Conservation (phyloP, 2,113 vertebrate species). For the Mionectes macconnelli region DNA sequence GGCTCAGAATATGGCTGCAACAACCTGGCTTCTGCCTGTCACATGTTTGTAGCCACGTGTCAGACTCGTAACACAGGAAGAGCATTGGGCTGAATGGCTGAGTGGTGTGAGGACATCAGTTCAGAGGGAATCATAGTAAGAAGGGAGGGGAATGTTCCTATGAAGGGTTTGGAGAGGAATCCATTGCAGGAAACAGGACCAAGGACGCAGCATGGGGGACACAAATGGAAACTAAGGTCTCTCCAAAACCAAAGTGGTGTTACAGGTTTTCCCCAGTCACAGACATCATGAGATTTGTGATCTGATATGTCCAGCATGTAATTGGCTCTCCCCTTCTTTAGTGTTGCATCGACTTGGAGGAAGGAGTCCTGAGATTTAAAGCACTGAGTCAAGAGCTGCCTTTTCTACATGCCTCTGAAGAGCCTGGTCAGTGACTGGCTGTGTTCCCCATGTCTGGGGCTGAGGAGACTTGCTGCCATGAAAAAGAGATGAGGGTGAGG, state of each 20-base stretch:
- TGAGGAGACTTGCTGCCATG: background rate
- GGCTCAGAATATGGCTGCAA: background rate
- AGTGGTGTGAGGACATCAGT: background rate
- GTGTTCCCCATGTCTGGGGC: background rate
- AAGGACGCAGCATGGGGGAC: background rate
- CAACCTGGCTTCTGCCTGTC: background rate
- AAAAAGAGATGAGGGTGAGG: background rate
- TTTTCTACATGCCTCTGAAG: conserved; percentile 77
- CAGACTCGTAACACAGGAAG: background rate
- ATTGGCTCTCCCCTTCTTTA: conserved; percentile 38
- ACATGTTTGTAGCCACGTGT: background rate
- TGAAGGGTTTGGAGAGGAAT: background rate
- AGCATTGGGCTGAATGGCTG: background rate
- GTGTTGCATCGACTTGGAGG: conserved; percentile 89
- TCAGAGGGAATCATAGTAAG: background rate
- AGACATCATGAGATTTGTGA: background rate
- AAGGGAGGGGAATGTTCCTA: background rate
- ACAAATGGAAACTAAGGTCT: background rate
- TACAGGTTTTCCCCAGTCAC: background rate
- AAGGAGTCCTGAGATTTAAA: conserved; percentile 78
- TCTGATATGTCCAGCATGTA: background rate
- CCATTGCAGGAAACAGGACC: background rate
- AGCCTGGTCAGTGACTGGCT: conserved; percentile 60
- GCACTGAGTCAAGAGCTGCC: conserved; percentile 82
- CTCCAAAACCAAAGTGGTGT: background rate